A percentile compares a stretch with the other conserved stretches of the same genome.
phyloP scores from a whole-genome alignment of 2,888 invertebrate genomes.

The Apamea anceps region DNA sequence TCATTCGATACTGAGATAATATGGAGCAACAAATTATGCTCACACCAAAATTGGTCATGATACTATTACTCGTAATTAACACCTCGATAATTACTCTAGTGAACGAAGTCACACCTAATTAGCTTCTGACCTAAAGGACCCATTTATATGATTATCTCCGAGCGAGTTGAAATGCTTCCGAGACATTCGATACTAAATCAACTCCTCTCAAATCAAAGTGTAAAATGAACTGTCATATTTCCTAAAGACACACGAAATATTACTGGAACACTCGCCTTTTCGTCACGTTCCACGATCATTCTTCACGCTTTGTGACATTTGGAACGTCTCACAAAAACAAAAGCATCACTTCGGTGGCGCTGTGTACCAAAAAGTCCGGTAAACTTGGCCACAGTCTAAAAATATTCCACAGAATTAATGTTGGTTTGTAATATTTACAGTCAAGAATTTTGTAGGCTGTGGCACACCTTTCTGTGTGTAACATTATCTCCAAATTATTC shows the following conservation, averaged over 20 bases:
- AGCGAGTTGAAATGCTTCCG: conserved; percentile 39
- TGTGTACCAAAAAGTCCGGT: conserved; percentile 38
- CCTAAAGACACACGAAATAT: conserved; percentile 65
- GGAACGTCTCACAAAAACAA: conserved; percentile 71
- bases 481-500: conserved; percentile 47
- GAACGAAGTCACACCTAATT: conserved; percentile 40
- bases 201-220: conserved; percentile 57
- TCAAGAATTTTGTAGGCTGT: conserved; percentile 27
- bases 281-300: conserved; percentile 74
- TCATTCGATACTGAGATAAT: conserved; percentile 51
- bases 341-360: conserved; percentile 57
- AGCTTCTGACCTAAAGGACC: conserved; percentile 14
- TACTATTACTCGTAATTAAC: conserved; percentile 41
- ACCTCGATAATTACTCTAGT: conserved; percentile 51
- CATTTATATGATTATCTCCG: conserved; percentile 35
- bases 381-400: conserved; percentile 47
- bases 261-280: conserved; percentile 63
- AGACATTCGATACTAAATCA: conserved; percentile 53
- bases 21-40: conserved; percentile 51
- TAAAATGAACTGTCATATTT: conserved; percentile 68
- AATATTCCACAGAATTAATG: conserved; percentile 29
- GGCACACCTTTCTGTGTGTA: conserved; percentile 14
- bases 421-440: background rate
- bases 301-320: conserved; percentile 72
- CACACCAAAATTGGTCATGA: conserved; percentile 39